These are phyloP conservation scores for Spilogale gracilis DNA, from an alignment of 2,113 vertebrate species.

Conservation along the genomic window DNA sequence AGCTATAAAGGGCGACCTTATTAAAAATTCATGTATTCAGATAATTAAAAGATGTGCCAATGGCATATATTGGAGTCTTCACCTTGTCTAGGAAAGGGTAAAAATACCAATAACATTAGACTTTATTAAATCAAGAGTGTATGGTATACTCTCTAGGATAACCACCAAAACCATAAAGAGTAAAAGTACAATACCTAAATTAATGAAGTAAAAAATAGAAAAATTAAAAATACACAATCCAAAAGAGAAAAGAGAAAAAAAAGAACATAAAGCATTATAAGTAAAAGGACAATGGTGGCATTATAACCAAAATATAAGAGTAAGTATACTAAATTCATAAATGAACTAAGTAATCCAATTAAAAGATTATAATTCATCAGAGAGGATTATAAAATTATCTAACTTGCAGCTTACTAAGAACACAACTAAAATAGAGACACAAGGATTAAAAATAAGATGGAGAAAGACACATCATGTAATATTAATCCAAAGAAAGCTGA, in stretches of 20 bases:
- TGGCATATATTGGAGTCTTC: neutral
- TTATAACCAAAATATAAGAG: conserved; percentile 16
- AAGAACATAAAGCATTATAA: neutral
- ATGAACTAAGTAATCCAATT: conserved; percentile 21
- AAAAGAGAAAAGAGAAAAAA: conserved; percentile 31
- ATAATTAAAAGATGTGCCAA: conserved; percentile 41
- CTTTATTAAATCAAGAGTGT: neutral
- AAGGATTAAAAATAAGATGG: conserved; percentile 39
- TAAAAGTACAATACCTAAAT: neutral
- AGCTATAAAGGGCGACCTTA: conserved; percentile 50
- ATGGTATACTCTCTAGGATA: neutral
- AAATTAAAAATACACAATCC: neutral
- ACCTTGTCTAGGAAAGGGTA: neutral
- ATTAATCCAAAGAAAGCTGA: conserved; percentile 39
- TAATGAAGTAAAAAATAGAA: neutral
- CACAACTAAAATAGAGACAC: neutral
- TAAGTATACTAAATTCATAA: conserved; percentile 44
- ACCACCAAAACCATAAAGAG: neutral
- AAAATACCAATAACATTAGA: conserved; percentile 30
- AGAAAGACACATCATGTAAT: neutral
- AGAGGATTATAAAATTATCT: neutral
- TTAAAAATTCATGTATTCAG: neutral
- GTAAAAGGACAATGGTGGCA: neutral
- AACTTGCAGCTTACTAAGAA: conserved; percentile 35
- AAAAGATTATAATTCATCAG: neutral